Evolutionary conservation across 2,797 vertebrate genomes (phyloP), one percentile per base, ranked within the genome.

Genomic region (Vultur gryphus): DNA sequence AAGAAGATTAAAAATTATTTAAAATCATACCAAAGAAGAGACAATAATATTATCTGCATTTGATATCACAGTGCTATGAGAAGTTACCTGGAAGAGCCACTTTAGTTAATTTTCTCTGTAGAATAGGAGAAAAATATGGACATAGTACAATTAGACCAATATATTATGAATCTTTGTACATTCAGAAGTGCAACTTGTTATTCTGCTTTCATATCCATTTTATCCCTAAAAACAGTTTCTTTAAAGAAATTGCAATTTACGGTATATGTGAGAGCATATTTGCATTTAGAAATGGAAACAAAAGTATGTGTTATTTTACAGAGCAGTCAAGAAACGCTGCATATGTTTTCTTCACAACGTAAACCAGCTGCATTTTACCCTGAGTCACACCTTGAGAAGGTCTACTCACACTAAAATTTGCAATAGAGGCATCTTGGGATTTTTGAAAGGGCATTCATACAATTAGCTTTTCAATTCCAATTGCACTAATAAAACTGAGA

Each of bases 361-460:
- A 87, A 95, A 61, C 37, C 75, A 94, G 51, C 39, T 91, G 14
- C 70, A 79, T 81, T 95, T 95, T 87, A 84, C 82, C 83, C 75
- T n/a, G 57, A 95, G 69, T 83, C 64, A 86, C 72, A 64, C 48
- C 25, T 37, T 64, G 72, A 55, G 73, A 84, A 92, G 24, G 70
- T 37, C 71, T 71, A 19, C 87, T 91, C 23, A 20, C 25, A 66
- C 48, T 84, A 65, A 62, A 96, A 92, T 13, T 72, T 91, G 41
- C 59, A 71, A 16, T 33, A 89, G 59, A 78, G 78, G 16, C 51
- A 57, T 58, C 83, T 78, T 72, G 66, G 35, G 16, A 57, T 84
- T 95, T 97, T 84, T 96, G 44, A 78, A 90, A 95, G 73, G 81
- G 44, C 39, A 84, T 67, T 96, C 80, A 82, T 90, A 90, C 75